Percentiles rank a stretch among this genome's conserved stretches.
These are phyloP conservation scores for Saturnia pavonia DNA, from an alignment of 2,888 invertebrate species.

Conservation along the genomic window DNA sequence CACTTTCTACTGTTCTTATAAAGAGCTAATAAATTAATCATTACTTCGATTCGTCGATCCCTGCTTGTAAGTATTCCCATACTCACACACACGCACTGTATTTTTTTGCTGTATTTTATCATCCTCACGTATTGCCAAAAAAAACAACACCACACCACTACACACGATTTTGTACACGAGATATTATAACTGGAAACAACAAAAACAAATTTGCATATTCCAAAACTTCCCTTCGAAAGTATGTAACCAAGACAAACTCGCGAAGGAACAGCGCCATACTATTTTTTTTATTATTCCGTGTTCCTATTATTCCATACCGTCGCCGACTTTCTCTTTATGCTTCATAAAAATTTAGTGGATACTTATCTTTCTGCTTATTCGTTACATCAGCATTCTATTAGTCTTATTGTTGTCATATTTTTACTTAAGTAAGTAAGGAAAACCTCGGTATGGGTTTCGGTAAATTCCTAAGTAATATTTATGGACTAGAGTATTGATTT, in stretches of 20 bases:
- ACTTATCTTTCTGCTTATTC: constrained; percentile 49
- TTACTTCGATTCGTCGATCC: no score
- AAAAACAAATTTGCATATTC: constrained; percentile 21
- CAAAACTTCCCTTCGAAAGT: constrained; percentile 16
- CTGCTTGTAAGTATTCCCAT: no score
- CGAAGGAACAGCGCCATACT: constrained; percentile 27
- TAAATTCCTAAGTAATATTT: constrained; percentile 16
- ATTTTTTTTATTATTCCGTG: constrained; percentile 38
- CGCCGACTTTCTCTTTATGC: constrained; percentile 47
- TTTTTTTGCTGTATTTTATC: not conserved
- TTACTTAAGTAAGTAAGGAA: constrained; percentile 24
- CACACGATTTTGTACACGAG: not conserved
- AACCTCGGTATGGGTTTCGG: not conserved
- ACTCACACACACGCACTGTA: not conserved
- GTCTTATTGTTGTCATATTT: constrained; percentile 43
- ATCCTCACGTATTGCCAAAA: not conserved
- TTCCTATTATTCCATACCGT: constrained; percentile 46
- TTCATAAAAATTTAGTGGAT: constrained; percentile 54
- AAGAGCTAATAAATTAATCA: no score
- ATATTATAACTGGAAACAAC: not conserved
- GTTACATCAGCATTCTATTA: constrained; percentile 46
- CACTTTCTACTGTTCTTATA: no score
- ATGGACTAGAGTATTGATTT: constrained; percentile 3
- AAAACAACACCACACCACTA: not conserved
- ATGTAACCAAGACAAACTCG: constrained; percentile 21